Conservation (phyloP, 2,113 vertebrate species). For the Eudyptes chrysolophus region DNA sequence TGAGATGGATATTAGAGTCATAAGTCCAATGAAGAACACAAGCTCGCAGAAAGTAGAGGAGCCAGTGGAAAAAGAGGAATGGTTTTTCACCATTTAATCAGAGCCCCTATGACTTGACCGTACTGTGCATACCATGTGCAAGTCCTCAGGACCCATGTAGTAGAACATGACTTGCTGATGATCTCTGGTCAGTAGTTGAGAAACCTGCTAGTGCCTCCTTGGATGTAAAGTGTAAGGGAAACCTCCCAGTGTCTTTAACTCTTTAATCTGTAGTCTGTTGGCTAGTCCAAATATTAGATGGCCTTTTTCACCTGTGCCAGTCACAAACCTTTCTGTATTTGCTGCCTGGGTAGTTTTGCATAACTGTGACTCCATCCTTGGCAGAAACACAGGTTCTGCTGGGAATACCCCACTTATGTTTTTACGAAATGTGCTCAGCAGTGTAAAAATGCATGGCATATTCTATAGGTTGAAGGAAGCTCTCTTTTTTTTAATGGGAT, state of each 20-base stretch:
- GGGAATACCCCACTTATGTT: neutral
- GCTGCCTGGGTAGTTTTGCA: neutral
- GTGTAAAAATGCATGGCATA: neutral
- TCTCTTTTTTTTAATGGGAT: neutral
- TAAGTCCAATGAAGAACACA: neutral
- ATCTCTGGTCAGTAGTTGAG: neutral
- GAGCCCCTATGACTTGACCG: neutral
- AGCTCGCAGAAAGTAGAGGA: neutral
- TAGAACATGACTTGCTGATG: neutral
- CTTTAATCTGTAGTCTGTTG: neutral
- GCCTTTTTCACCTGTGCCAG: neutral
- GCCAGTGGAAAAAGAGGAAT: neutral
- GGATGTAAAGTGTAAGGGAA: neutral
- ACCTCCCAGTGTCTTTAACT: neutral
- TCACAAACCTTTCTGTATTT: neutral
- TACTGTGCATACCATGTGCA: neutral
- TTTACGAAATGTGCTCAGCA: neutral
- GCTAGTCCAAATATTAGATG: neutral
- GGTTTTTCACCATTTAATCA: neutral
- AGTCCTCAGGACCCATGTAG: neutral
- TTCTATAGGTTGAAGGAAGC: neutral
- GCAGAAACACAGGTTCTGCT: neutral
- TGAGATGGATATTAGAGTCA: neutral
- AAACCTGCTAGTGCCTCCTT: neutral
- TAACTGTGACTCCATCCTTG: neutral